A percentile compares a stretch with the other conserved stretches of the same genome.
phyloP scores from a whole-genome alignment of 2,888 invertebrate species.

The Geophilus truncorum region DNA sequence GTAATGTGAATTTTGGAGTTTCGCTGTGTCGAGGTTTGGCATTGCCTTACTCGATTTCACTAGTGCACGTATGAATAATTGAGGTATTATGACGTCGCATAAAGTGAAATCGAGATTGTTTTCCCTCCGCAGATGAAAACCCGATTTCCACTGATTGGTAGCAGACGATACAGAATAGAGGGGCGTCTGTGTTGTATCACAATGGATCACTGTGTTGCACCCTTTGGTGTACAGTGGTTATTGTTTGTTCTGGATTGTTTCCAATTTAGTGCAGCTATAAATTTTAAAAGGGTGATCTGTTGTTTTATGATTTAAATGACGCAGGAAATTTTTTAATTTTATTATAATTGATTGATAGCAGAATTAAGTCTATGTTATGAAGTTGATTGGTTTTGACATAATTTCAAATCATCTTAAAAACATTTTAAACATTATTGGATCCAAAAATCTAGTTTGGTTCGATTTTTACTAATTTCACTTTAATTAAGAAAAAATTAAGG shows the following conservation, averaged over 20 bases:
- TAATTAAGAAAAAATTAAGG: no score
- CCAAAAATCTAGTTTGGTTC: no score
- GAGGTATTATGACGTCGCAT: background rate
- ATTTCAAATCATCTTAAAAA: no score
- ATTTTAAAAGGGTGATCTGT: background rate
- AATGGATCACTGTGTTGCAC: background rate
- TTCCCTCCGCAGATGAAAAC: background rate
- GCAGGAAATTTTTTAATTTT: background rate
- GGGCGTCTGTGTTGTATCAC: background rate
- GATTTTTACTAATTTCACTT: no score
- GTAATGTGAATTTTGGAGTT: background rate
- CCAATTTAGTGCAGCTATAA: background rate
- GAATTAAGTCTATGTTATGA: no score
- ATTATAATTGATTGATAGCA: background rate
- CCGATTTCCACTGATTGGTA: background rate
- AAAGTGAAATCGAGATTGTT: background rate
- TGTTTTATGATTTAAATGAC: background rate
- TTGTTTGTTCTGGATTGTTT: slow-evolving; percentile 7
- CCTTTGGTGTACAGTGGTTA: background rate
- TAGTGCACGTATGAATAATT: slow-evolving; percentile 1
- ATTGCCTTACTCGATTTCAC: background rate
- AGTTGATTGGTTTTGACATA: no score
- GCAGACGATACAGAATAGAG: background rate
- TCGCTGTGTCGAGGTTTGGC: background rate
- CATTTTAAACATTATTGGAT: no score